Evolutionary conservation across 2,113 vertebrate species (phyloP).

Genomic region (Colossoma macropomum): DNA sequence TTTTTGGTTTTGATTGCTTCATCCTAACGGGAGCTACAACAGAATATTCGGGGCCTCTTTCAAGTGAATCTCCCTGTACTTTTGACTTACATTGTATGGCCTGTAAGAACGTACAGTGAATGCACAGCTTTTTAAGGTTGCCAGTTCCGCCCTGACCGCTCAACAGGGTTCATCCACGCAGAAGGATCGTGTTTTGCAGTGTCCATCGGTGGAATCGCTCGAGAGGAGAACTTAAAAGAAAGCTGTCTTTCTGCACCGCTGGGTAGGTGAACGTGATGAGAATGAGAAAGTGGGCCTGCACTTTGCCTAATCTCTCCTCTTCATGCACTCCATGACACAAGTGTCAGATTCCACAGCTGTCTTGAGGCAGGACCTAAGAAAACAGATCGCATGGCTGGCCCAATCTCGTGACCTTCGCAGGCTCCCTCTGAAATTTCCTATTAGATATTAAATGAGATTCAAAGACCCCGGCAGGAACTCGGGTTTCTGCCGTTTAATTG

Average conservation of each 20-base stretch:
- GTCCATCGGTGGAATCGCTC: slow-evolving; percentile 17
- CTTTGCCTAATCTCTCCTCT: slow-evolving; percentile 50
- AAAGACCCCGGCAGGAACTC: slow-evolving; percentile 44
- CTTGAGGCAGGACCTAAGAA: slow-evolving; percentile 66
- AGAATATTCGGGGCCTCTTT: too few relatives aligned
- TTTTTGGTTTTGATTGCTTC: too few relatives aligned
- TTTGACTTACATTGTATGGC: too few relatives aligned
- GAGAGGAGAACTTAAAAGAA: slow-evolving; percentile 40
- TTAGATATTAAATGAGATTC: slow-evolving; percentile 50
- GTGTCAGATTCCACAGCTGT: slow-evolving; percentile 74
- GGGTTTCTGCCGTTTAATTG: slow-evolving; percentile 71
- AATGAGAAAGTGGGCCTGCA: slow-evolving; percentile 41
- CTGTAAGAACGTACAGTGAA: background rate
- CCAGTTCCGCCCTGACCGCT: background rate
- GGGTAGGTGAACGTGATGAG: slow-evolving; percentile 33
- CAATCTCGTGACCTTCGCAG: slow-evolving; percentile 34
- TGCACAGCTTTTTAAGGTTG: background rate
- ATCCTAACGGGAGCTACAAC: too few relatives aligned
- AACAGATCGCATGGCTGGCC: slow-evolving; percentile 64
- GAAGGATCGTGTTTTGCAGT: slow-evolving; percentile 36
- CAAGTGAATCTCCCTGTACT: too few relatives aligned
- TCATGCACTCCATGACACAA: slow-evolving; percentile 49
- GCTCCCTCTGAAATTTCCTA: slow-evolving; percentile 44
- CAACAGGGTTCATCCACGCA: slow-evolving; percentile 12
- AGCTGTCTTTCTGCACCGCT: slow-evolving; percentile 28